Base-by-base conservation (phyloP, 2,888 invertebrate genomes). In the Euphydryas editha region DNA sequence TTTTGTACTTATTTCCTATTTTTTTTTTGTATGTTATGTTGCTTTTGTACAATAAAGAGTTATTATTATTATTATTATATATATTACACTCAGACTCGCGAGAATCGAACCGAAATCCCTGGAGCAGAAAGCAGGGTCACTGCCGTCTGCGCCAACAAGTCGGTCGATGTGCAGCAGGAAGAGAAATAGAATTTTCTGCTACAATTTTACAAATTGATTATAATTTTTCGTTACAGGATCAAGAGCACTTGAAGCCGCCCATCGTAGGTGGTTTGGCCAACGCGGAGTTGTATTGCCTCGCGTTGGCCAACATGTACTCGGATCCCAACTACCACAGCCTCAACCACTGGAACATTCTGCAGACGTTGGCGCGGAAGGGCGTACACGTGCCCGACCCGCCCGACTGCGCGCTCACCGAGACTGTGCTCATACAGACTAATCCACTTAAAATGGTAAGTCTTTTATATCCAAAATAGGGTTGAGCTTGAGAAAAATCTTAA, bases 301-400 rank as follows among this genome's bases (percentile, higher is more conserved):
- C 98, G 67, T 93, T 99, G 87, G 97, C 97, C 78, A 98, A 98
- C 94, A 97, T 99, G 93, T 99, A 98, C 93, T 97, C 98, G 72
- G 98, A 99, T 93, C 98, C 98, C 70, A 98, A 98, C 93, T 98
- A 98, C 93, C 97, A 98, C 94, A 98, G 97, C 92, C 95, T 98
- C 80, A 98, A 98, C 93, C 98, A 99, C 92, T 97, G 97, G 95
- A 97, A 98, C 85, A 98, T 99, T 83, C 95, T 99, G 82, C 98
- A 98, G 94, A 97, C 98, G 65, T 93, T 99, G 81, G 95, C 97
- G 75, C 94, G 98, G 82, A 98, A 98, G 90, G 98, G 98, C 71
- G 96, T 98, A 68, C 97, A 95, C 81, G 95, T 97, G 73, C 94
- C 94, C 66, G 97, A 98, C 86, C 95, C 96, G 69, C 94, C 96